Base-by-base conservation (phyloP, 2,113 vertebrate genomes). In the Peromyscus leucopus region DNA sequence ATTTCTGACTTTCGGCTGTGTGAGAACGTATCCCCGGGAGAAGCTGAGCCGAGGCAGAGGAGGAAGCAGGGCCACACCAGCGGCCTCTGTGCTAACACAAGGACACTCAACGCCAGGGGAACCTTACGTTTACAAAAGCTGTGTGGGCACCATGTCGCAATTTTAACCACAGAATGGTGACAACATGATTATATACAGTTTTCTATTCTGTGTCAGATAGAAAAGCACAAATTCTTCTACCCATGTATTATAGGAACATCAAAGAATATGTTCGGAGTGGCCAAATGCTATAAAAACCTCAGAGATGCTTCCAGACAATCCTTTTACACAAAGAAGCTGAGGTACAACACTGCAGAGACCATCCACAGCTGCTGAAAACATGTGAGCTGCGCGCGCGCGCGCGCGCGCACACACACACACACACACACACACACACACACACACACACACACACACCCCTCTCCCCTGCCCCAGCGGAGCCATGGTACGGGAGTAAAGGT, bases 161-260 rank as follows among this genome's bases (percentile, higher is more conserved):
- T 94, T 96, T 78, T 74, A 97, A 94, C 82, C 78, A 63, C 67
- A 87, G 95, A 6, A 67, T 12, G 95, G 69, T 90, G 97, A 97
- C 94, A 93, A 93, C 93, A 95, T 98, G 97, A 97, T 98, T 94
- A 94, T 2, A 91, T 28, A 36, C 36, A 17, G 9, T 19, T 21
- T 95, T 89, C 78, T 21, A 42, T 69, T 31, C 48, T 28, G 55
- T 74, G 39, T 79, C 87, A 69, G 42, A 39, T 71, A 75, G 59
- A 95, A 65, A 16, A 48, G 78, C 74, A 88, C 69, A 74, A 1
- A 39, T 75, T 71, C 71, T 51, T 42, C 7, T 6, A 57, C 33
- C 39, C 31, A 7, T 1, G 1, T 55, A 89, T 74, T 63, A 78
- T 8, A 63, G 5, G 39, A 78, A 10, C n/a, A 59, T 61, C 86